A percentile compares a stretch with the other conserved stretches of the same genome.
These are phyloP conservation scores for Prorops nasuta DNA, from an alignment of 1,140 invertebrate genomes.

Conservation along the genomic window DNA sequence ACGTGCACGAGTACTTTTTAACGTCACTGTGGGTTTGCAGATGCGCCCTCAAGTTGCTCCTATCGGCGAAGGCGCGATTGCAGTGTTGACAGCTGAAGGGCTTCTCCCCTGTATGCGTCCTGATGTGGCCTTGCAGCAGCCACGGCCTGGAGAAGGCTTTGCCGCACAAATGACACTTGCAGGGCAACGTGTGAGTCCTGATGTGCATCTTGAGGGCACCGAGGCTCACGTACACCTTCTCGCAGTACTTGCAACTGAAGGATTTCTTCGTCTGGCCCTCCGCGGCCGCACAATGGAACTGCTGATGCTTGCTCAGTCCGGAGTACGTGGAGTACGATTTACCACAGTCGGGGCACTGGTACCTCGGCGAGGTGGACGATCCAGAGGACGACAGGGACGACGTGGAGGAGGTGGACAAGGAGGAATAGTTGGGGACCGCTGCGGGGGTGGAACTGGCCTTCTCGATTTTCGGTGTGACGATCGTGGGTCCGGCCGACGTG, in stretches of 20 bases:
- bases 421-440: too few relatives aligned
- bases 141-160: constrained; percentile 97
- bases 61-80: constrained; percentile 92
- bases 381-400: too few relatives aligned
- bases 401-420: constrained; percentile 47
- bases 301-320: constrained; percentile 93
- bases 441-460: constrained; percentile 45
- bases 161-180: constrained; percentile 94
- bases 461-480: constrained; percentile 37
- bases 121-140: constrained; percentile 92
- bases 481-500: constrained; percentile 47
- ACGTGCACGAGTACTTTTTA: constrained; percentile 93
- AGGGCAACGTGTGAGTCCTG: constrained; percentile 94
- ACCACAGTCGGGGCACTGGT: constrained; percentile 87
- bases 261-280: constrained; percentile 85
- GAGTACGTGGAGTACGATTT: constrained; percentile 96
- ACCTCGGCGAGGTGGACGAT: constrained; percentile 63
- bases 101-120: constrained; percentile 95
- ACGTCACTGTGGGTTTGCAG: constrained; percentile 97
- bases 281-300: constrained; percentile 89
- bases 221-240: constrained; percentile 92
- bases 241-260: constrained; percentile 94
- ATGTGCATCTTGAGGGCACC: constrained; percentile 99
- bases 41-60: constrained; percentile 94
- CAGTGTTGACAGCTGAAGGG: constrained; percentile 95